phyloP scores from a whole-genome alignment of 2,888 invertebrate species.

The Drosophila atripex region DNA sequence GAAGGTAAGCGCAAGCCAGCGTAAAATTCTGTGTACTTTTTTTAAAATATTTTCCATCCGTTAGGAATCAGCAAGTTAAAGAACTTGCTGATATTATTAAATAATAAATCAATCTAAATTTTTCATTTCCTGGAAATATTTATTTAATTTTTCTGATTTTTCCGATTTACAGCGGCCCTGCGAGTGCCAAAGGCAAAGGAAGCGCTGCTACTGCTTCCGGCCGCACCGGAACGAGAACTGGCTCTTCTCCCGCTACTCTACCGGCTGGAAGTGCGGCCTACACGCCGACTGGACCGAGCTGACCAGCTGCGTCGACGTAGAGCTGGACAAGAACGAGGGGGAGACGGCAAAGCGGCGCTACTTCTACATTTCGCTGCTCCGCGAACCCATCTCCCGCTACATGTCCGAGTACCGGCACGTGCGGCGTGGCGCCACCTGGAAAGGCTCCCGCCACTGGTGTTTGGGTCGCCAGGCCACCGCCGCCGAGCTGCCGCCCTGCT shows the following conservation, averaged over 20 bases:
- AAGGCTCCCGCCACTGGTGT: constrained; percentile 90
- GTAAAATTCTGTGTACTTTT: no score
- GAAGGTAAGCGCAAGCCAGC: constrained; percentile 84
- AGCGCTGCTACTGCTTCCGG: constrained; percentile 95
- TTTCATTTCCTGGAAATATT: neutral
- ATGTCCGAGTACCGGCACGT: constrained; percentile 99
- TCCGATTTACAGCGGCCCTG: constrained; percentile 90
- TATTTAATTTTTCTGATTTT: neutral
- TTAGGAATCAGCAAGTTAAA: no score
- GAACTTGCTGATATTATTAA: no score
- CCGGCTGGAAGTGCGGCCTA: constrained; percentile 98
- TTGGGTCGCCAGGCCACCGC: constrained; percentile 90
- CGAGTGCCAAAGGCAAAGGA: constrained; percentile 94
- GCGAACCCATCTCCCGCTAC: constrained; percentile 96
- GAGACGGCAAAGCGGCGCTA: constrained; percentile 92
- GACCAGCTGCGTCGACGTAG: constrained; percentile 94
- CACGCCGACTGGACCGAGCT: constrained; percentile 99
- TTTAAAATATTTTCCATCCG: no score
- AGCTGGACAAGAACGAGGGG: constrained; percentile 95
- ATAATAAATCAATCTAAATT: no score
- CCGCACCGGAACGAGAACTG: constrained; percentile 97
- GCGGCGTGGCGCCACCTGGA: constrained; percentile 98
- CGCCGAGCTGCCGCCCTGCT: constrained; percentile 93
- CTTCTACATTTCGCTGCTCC: constrained; percentile 97
- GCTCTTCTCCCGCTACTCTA: constrained; percentile 98